Base-by-base conservation (phyloP, 2,113 vertebrate species). In the Laticauda laticaudata region DNA sequence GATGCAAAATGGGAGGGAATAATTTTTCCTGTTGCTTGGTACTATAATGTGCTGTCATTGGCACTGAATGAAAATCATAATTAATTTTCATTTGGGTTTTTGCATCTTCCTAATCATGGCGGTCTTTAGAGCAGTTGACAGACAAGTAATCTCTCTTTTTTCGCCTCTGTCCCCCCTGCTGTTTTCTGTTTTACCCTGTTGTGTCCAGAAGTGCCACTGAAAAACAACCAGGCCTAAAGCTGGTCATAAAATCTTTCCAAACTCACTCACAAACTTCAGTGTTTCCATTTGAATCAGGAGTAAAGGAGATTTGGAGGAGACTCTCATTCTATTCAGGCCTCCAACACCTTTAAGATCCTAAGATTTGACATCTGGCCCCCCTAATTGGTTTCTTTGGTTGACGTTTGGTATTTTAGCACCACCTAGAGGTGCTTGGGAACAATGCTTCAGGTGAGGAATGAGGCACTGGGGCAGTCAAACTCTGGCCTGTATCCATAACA, bases 1-100 rank as follows among this genome's bases (percentile, higher is more conserved):
- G 95, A 97, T 96, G 96, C 94, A 92, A 94, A 97, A 95, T 94
- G 86, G 97, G 95, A 97, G 95, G 96, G 97, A 97, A 97, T 97
- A 96, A 95, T 97, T 97, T 97, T 97, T 97, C 95, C 95, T 96
- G 96, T 97, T 97, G 97, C 96, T 97, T 96, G 93, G 94, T 95
- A 95, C 95, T 95, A 94, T 97, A 97, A 96, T 97, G 88, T 92
- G 94, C 96, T 96, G 96, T 97, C 97, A 96, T 96, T 96, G 96
- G 95, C 92, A 94, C 94, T 97, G 96, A 97, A 97, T 97, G 96
- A 96, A 96, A 96, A 97, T 97, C 96, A 90, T 97, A 97, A 97
- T 97, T 97, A 97, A 96, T 97, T 97, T 96, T 96, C 96, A 96
- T 95, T 97, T 96, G 94, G 95, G 92, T 97, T 95, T 96, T 96